A percentile compares a stretch with the other conserved stretches of the same genome.
Evolutionary conservation across 2,888 invertebrate species (phyloP).

Genomic region (Tubiluchus corallicola): DNA sequence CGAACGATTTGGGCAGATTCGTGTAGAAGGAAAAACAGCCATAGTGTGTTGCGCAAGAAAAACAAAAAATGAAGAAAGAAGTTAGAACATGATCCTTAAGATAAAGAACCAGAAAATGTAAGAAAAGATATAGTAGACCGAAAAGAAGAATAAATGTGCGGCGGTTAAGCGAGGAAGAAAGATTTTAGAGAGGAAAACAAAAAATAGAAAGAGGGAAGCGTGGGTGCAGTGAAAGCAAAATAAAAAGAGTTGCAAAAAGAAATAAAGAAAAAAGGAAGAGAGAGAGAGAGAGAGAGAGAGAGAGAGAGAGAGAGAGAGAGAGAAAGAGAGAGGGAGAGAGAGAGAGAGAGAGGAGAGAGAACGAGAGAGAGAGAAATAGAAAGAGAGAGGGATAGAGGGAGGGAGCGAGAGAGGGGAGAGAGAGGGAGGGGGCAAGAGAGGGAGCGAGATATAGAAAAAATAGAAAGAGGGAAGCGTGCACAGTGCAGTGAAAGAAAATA

Average conservation of each 20-base stretch:
- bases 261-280: neutral
- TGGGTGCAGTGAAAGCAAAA: neutral
- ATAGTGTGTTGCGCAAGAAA: too few species aligned
- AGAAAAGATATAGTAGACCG: constrained; percentile 4
- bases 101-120: constrained; percentile 6
- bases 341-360: too few species aligned
- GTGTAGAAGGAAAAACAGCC: too few species aligned
- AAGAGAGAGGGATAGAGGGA: too few species aligned
- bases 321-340: constrained; percentile 8
- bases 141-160: neutral
- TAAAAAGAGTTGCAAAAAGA: neutral
- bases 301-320: neutral
- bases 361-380: too few species aligned
- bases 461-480: constrained; percentile 20
- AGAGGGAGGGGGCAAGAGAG: too few species aligned
- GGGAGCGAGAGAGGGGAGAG: too few species aligned
- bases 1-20: too few species aligned
- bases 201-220: constrained; percentile 20
- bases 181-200: constrained; percentile 9
- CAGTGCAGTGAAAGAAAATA: neutral
- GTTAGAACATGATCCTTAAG: too few species aligned
- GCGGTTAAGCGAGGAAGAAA: constrained; percentile 4
- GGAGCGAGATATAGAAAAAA: constrained; percentile 10
- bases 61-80: too few species aligned
- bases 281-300: constrained; percentile 10